Base-by-base conservation (phyloP, 2,888 invertebrate species). In the Entomobrya proxima region DNA sequence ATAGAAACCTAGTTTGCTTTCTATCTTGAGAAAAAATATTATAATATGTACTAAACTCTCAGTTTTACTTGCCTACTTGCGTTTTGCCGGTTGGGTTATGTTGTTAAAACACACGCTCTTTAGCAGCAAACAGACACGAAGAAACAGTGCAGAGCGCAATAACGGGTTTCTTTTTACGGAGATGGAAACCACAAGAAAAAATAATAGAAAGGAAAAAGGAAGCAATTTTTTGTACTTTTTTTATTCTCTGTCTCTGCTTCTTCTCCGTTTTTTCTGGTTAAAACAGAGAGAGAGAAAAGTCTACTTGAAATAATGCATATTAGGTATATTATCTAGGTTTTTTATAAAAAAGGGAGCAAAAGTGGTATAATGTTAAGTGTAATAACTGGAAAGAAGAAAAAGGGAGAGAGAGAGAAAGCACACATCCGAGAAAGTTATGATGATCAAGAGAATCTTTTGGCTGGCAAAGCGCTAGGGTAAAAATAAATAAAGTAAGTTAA, bases 401-500 rank as follows among this genome's bases (percentile, higher is more conserved):
- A 50, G n/a, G 11, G 52, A 79, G 72, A 72, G 32, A 47, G 67
- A 18, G 27, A 74, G 2, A 11, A 18, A 37, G 52, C n/a, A 24
- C n/a, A n/a, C n/a, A n/a, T n/a, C n/a, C n/a, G n/a, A 13, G 75
- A 77, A 77, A 61, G 61, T 77, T 58, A 77, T 77, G 77, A 77
- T 55, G 74, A 47, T 47, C 47, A 74, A 44, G 69, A 30, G n/a
- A 32, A 32, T 32, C 7, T 32, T 61, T n/a, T 61, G 32, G 32
- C 15, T 58, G 58, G 58, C 58, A 58, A 58, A 15, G 15, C 6
- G 58, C 30, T n/a, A n/a, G 61, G n/a, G n/a, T 30, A 5, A 32
- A 32, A 61, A 61, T n/a, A n/a, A n/a, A 58, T 32, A 55, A 32
- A n/a, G 61, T 61, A 61, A 61, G 32, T 61, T 61, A 61, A 61